Conservation (phyloP, 2,888 invertebrate genomes). For the Leptothorax acervorum region DNA sequence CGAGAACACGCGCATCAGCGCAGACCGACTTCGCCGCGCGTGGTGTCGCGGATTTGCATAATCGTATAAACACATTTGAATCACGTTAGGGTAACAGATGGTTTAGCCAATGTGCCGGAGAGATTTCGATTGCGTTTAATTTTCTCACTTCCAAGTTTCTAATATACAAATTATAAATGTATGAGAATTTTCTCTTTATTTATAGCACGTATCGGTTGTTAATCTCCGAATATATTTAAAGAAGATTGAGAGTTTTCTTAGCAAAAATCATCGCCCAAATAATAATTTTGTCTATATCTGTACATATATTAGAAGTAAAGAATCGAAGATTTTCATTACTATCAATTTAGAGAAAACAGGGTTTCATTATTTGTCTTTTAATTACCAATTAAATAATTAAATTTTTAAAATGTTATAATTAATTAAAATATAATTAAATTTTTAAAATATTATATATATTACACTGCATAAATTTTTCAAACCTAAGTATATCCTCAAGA, state of each 20-base stretch:
- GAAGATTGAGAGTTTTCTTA: not conserved
- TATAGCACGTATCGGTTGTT: not conserved
- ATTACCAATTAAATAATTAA: not conserved
- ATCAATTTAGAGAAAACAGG: no score
- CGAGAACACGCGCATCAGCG: not conserved
- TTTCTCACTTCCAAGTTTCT: not conserved
- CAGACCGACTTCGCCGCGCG: not conserved
- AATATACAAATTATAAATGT: not conserved
- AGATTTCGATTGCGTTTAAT: not conserved
- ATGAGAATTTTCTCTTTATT: not conserved
- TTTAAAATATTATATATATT: not conserved
- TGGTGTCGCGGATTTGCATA: constrained; percentile 39
- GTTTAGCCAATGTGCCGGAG: not conserved
- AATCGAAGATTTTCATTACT: no score
- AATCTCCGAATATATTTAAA: not conserved
- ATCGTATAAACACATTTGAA: constrained; percentile 18
- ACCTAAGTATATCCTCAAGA: not conserved
- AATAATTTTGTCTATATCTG: not conserved
- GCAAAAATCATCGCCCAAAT: not conserved
- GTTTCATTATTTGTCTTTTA: not conserved
- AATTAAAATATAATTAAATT: not conserved
- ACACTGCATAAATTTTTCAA: not conserved
- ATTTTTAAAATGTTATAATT: no score
- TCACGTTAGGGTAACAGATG: not conserved
- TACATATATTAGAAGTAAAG: not conserved